Conservation (phyloP, 2,888 invertebrate genomes). For the Craniophora ligustri region DNA sequence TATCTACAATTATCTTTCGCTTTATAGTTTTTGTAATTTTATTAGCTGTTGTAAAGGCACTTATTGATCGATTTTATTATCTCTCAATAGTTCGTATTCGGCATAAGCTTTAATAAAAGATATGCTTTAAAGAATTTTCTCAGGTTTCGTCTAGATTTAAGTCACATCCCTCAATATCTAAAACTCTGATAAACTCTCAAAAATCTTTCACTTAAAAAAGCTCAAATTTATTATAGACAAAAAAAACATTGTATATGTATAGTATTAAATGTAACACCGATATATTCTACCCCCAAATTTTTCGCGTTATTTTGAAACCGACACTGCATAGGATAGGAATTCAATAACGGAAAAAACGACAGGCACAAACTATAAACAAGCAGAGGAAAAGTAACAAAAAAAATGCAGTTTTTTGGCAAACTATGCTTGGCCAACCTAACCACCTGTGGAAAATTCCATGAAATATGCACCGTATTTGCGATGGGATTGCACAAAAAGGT, state of each 20-base stretch:
- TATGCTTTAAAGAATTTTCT: not conserved
- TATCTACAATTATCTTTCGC: no score
- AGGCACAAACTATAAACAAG: conserved; percentile 21
- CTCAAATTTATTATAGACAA: no score
- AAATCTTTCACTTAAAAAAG: no score
- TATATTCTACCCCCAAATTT: conserved; percentile 3
- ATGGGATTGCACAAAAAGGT: not conserved
- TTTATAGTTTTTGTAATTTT: no score
- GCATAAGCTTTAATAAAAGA: no score
- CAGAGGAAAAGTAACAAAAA: conserved; percentile 5
- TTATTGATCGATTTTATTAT: no score
- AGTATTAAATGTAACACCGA: not conserved
- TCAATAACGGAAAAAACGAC: conserved; percentile 43
- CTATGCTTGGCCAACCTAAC: not conserved
- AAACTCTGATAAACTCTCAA: no score
- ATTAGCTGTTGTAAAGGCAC: no score
- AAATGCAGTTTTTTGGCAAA: conserved; percentile 6
- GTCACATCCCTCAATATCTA: no score
- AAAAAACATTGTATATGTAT: conserved; percentile 1
- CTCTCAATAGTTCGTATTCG: no score
- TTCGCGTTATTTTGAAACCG: conserved; percentile 19
- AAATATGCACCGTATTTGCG: not conserved
- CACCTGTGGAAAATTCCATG: conserved; percentile 8
- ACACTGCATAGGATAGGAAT: conserved; percentile 44
- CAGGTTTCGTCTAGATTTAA: no score